Base-by-base conservation (phyloP, 2,888 invertebrate genomes). In the Actias luna region DNA sequence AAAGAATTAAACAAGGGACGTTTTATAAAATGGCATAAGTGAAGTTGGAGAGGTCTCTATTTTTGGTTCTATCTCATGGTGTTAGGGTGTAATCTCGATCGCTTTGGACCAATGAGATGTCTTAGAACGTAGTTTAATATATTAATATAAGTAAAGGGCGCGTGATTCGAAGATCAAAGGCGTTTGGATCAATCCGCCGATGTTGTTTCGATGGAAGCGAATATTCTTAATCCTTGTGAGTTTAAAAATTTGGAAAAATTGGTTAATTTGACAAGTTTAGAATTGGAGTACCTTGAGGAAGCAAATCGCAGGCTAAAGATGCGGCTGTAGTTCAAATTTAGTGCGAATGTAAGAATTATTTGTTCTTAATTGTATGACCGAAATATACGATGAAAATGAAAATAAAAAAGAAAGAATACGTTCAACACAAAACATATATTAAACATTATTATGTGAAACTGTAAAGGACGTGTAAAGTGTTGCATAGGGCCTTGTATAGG, bases 91-190 rank as follows among this genome's bases (percentile, higher is more conserved):
- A 50, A 64, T 65, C 67, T 72, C 12, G 31, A 59, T 12, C 58
- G 29, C 3, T 16, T 25, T 7, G n/a, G 55, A 57, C 61, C 29
- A 46, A 58, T 36, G 65, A 63, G 67, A 73, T 78, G 78, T 72
- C 77, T 75, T 79, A 77, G 75, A 79, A 77, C 74, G 74, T 69
- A 74, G 76, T 79, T 78, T 78, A 79, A 79, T 82, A 82, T 77
- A 76, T 74, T 87, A 87, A 87, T 88, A 87, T 87, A 85, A 88
- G 88, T 88, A 85, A 87, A 87, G 84, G 89, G 87, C 88, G 88
- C 86, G 85, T 83, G 87, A 88, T 88, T 80, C 76, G 71, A 78
- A 89, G 87, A 90, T 91, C 89, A 91, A 91, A 90, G 90, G 78
- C 82, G 80, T 82, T 83, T 84, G 80, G 87, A 87, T 87, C 85